Conservation (phyloP, 2,797 vertebrate genomes). For the Sebastes taczanowskii region DNA sequence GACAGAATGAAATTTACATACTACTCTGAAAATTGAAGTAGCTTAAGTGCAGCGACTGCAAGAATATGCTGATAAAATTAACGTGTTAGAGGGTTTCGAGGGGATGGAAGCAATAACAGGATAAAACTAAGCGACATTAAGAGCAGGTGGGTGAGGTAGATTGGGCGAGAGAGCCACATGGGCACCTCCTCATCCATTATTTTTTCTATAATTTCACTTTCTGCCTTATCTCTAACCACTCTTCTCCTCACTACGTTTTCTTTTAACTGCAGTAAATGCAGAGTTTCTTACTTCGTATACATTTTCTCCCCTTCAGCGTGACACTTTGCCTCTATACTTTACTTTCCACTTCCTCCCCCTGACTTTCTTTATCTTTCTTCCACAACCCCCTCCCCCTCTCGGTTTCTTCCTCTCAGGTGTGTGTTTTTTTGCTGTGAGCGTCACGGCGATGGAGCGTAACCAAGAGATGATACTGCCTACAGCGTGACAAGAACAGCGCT, state of each 20-base stretch:
- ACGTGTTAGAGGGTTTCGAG: not conserved
- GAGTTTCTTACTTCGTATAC: not conserved
- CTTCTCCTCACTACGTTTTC: not conserved
- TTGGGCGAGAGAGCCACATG: not conserved
- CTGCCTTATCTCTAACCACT: slow-evolving; percentile 4
- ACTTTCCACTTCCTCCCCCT: not conserved
- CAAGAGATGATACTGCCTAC: slow-evolving; percentile 31
- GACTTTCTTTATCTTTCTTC: slow-evolving; percentile 13
- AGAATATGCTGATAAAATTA: slow-evolving; percentile 8
- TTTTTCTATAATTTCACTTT: not conserved
- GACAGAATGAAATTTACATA: slow-evolving; percentile 16
- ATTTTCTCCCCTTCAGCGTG: not conserved
- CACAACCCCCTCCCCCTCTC: not conserved
- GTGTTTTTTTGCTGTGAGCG: slow-evolving; percentile 13
- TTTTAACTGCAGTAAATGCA: slow-evolving; percentile 6
- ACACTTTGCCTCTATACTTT: not conserved
- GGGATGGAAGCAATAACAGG: not conserved
- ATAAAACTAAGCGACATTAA: slow-evolving; percentile 1
- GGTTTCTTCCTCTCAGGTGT: slow-evolving; percentile 36
- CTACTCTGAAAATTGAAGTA: not conserved
- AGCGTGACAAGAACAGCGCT: slow-evolving; percentile 44
- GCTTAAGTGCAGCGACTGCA: not conserved
- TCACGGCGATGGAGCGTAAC: slow-evolving; percentile 31
- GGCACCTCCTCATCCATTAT: not conserved
- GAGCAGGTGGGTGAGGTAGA: slow-evolving; percentile 4